These are phyloP conservation scores for Drosophila quinaria DNA, from an alignment of 2,888 invertebrate species.

Conservation along the genomic window DNA sequence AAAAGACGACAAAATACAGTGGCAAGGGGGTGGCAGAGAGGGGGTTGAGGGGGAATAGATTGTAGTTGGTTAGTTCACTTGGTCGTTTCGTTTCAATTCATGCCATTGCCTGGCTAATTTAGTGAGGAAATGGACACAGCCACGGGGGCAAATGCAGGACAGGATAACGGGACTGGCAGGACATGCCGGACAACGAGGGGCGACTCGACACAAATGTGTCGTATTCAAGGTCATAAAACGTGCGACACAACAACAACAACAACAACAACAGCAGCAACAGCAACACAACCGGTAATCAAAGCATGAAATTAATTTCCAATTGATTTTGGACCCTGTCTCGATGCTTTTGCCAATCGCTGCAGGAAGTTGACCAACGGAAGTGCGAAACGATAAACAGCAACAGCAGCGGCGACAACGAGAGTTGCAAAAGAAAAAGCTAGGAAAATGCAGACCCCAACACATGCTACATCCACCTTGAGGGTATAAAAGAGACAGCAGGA, in stretches of 20 bases:
- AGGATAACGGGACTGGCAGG: slow-evolving; percentile 14
- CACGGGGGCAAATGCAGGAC: slow-evolving; percentile 30
- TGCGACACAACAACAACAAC: slow-evolving; percentile 60
- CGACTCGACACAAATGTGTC: slow-evolving; percentile 77
- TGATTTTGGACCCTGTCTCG: slow-evolving; percentile 74
- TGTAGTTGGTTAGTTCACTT: slow-evolving; percentile 32
- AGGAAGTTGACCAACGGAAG: slow-evolving; percentile 81
- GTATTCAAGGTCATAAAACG: slow-evolving; percentile 81
- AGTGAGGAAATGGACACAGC: slow-evolving; percentile 76
- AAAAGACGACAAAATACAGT: slow-evolving; percentile 47
- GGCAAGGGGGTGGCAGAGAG: not conserved
- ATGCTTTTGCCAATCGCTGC: slow-evolving; percentile 64
- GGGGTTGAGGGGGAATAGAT: slow-evolving; percentile 3
- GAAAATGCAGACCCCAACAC: slow-evolving; percentile 29
- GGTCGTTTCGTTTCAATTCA: slow-evolving; percentile 74
- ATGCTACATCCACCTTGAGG: slow-evolving; percentile 17
- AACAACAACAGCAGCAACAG: too few species aligned
- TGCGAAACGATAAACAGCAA: slow-evolving; percentile 78
- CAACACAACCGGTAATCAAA: slow-evolving; percentile 80
- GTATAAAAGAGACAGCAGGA: slow-evolving; percentile 9
- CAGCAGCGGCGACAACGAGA: slow-evolving; percentile 30
- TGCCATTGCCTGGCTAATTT: slow-evolving; percentile 79
- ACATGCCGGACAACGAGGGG: slow-evolving; percentile 15
- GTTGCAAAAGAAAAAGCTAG: slow-evolving; percentile 13
- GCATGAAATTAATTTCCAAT: slow-evolving; percentile 82